Evolutionary conservation across 2,888 invertebrate genomes (phyloP), one percentile per base, ranked within the genome.

Genomic region (Oscheius sp.): DNA sequence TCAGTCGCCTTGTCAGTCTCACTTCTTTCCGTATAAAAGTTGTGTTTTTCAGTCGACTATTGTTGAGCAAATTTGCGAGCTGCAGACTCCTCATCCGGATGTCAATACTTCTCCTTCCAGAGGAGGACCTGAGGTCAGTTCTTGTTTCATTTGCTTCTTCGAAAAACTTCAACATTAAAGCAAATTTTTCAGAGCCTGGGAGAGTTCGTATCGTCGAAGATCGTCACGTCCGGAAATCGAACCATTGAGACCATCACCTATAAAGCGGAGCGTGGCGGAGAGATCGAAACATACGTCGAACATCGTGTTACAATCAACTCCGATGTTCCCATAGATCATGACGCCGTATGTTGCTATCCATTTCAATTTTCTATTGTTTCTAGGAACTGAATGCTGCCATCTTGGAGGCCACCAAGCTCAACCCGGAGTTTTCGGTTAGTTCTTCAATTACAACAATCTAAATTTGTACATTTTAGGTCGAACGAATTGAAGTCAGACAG

Each of bases 241-340:
- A 98, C 97, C 85, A 96, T 98, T 81, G 98, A 99, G 92, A 98
- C 97, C 72, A 95, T 97, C 89, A 98, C 98, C 37, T 84, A 84
- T 74, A 84, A 96, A 92, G 97, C 96, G 88, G 98, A 98, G 91
- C 93, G 94, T 86, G 96, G 98, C 91, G 98, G 98, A 77, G 94
- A 96, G 71, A 94, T 96, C 77, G 97, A 80, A 91, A 98, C 97
- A 1, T 93, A 96, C 87, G 95, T 98, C 78, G 97, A 98, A 89
- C 96, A 97, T 91, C 96, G 96, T 92, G 96, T 98, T 89, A 97
- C 96, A 71, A 98, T 90, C 95, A 96, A 91, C 94, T 95, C 51
- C 87, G 89, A 77, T 95, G 96, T 33, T 95, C 97, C 92, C 95
- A 94, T 97, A 86, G 98, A 99, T 92, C 97, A 98, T 91, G 98